Evolutionary conservation across 2,888 invertebrate genomes (phyloP), one percentile per base, ranked within the genome.

Genomic region (Lysandra bellargus): DNA sequence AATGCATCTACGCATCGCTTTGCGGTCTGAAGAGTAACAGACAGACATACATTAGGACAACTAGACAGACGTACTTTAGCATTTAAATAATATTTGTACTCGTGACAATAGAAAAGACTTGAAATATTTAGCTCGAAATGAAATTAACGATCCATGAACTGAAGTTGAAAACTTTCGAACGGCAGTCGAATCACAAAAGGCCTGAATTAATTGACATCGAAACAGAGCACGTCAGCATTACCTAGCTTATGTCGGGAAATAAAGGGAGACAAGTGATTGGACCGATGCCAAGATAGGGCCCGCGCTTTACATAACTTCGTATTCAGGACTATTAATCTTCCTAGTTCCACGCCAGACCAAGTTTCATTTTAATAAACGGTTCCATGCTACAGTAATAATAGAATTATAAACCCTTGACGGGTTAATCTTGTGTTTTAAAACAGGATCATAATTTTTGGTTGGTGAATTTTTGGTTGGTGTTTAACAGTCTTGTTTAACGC

Each of bases 341-440:
- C 91, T 93, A 92, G 92, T 92, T 91, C 90, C 90, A 91, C 89
- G 92, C 92, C 91, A 92, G 89, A 88, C 89, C 88, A 90, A 91
- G 89, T 92, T 93, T 92, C 92, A 93, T 94, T 93, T 94, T 93
- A 94, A 94, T 94, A 93, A 93, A 93, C 92, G 92, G 90, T 89
- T 89, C 89, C 88, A 88, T 89, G 89, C 88, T 87, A 87, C 84
- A 85, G 88, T 89, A 93, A 92, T 91, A 88, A 92, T 92, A 89
- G 89, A 79, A 79, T 79, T 61, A 61, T 44, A 61, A 75, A 78
- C 44, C 53, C 69, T 69, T 33, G 33, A 14, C 69, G 33, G 69
- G 14, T 69, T 69, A 37, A 69, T 69, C 69, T 69, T 33, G 14
- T 37, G 69, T 69, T 69, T 69, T 33, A 14, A 30, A 69, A 69